Percentiles rank a stretch among this genome's conserved stretches.
These are phyloP conservation scores for Eleginops maclovinus DNA, from an alignment of 2,113 vertebrate species.

Conservation along the genomic window DNA sequence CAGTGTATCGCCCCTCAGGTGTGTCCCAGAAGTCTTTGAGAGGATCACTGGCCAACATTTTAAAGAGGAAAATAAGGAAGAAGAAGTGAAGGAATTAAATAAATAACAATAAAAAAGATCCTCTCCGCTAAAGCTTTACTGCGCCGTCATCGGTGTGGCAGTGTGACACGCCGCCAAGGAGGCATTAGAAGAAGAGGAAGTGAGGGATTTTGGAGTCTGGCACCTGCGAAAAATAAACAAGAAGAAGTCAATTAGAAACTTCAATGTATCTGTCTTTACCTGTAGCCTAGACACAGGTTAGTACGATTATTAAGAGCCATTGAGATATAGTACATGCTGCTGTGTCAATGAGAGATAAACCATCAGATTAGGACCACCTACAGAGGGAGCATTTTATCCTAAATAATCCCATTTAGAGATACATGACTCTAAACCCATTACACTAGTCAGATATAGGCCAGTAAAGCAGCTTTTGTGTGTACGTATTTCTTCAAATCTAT, in stretches of 20 bases:
- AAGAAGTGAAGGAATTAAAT: conserved; percentile 32
- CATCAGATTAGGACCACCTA: conserved; percentile 57
- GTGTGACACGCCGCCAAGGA: conserved; percentile 84
- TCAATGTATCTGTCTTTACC: neutral
- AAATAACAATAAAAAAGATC: conserved; percentile 35
- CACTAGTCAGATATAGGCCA: neutral
- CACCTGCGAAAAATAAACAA: conserved; percentile 83
- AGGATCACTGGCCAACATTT: conserved; percentile 37
- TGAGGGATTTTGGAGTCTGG: conserved; percentile 86
- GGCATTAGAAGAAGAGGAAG: conserved; percentile 86
- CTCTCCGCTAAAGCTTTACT: conserved; percentile 53
- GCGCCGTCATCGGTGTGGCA: conserved; percentile 64
- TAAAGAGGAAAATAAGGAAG: conserved; percentile 3
- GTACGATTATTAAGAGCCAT: conserved; percentile 30
- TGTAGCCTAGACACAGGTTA: conserved; percentile 32
- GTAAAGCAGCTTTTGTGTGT: neutral
- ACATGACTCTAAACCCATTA: conserved; percentile 51
- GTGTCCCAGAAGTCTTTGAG: conserved; percentile 33
- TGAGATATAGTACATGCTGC: conserved; percentile 49
- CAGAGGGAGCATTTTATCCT: conserved; percentile 65
- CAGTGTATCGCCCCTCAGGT: conserved; percentile 3
- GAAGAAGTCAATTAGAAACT: neutral
- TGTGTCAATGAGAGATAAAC: conserved; percentile 40
- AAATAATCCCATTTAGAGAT: conserved; percentile 66
- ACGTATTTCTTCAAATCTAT: neutral